Evolutionary conservation across 2,113 vertebrate species (phyloP).

Genomic region (Myrmecobius fasciatus): DNA sequence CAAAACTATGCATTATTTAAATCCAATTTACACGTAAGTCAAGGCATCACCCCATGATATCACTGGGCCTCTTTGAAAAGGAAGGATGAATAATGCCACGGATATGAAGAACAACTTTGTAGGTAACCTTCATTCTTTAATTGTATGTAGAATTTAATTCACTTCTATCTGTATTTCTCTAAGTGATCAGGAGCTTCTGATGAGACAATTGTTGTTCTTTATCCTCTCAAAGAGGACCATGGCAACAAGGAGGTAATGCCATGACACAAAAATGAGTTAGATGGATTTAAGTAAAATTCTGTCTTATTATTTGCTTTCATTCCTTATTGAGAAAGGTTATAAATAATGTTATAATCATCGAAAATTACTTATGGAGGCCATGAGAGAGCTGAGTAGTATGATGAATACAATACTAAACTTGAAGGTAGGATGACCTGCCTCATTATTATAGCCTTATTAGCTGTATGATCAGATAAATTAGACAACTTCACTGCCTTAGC

Average conservation of each 20-base stretch:
- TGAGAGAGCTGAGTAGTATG: background rate
- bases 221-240: too few relatives aligned
- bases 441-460: background rate
- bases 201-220: conserved; percentile 28
- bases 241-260: too few relatives aligned
- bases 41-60: too few relatives aligned
- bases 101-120: background rate
- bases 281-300: background rate
- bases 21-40: too few relatives aligned
- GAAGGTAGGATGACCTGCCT: background rate
- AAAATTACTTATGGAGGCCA: background rate
- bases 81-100: too few relatives aligned
- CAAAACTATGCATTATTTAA: too few relatives aligned
- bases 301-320: background rate
- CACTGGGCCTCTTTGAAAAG: too few relatives aligned
- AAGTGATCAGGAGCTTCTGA: conserved; percentile 27
- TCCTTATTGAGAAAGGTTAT: background rate
- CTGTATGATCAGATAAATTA: background rate
- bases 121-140: background rate
- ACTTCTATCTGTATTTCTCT: conserved; percentile 49
- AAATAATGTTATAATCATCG: background rate
- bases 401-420: background rate
- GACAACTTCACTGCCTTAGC: background rate
- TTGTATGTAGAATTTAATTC: conserved; percentile 17
- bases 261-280: too few relatives aligned